Base-by-base conservation (phyloP, 2,797 vertebrate species). In the Enteromius trimaculatus region DNA sequence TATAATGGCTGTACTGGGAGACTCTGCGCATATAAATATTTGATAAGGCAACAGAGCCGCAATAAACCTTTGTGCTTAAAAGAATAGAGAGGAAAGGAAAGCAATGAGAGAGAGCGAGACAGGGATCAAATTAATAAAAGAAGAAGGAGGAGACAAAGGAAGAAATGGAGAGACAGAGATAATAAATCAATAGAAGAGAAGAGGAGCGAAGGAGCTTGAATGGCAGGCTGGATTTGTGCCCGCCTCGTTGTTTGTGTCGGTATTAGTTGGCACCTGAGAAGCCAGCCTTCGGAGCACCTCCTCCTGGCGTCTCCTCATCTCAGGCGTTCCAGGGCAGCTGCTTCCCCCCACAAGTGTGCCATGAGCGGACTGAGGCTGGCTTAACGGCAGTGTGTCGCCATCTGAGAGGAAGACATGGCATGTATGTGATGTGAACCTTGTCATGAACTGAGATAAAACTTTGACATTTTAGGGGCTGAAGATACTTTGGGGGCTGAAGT, bases 281-380 rank as follows among this genome's bases (percentile, higher is more conserved):
- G 97, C 97, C 0, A 99, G 92, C 72, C 96, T 95, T 87, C 95
- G 86, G 93, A 97, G 94, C 0, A 92, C 95, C 88, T 98, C 97
- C 80, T 98, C 97, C 82, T 98, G 97, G 34, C 95, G 95, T 84
- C 96, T 94, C 55, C 95, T 95, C 95, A 96, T 95, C 90, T 99
- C 97, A 0, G 97, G 97, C 0, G 98, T 99, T 23, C 96, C 97
- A 0, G 97, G 97, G 90, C 97, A 98, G 93, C 97, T 98, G 84
- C 87, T 87, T 19, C 96, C 96, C 60, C 95, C 96, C 3, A 94
- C 78, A 88, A 96, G 91, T 11, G 96, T 95, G 1, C 96, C 91
- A 31, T 97, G 95, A 51, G 96, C 92, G 49, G 95, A 91, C 4
- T 94, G 91, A 0, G 94, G 90, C 81, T 96, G 96, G 29, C 90